phyloP scores from a whole-genome alignment of 2,797 vertebrate species.

The Xyrichtys novacula region DNA sequence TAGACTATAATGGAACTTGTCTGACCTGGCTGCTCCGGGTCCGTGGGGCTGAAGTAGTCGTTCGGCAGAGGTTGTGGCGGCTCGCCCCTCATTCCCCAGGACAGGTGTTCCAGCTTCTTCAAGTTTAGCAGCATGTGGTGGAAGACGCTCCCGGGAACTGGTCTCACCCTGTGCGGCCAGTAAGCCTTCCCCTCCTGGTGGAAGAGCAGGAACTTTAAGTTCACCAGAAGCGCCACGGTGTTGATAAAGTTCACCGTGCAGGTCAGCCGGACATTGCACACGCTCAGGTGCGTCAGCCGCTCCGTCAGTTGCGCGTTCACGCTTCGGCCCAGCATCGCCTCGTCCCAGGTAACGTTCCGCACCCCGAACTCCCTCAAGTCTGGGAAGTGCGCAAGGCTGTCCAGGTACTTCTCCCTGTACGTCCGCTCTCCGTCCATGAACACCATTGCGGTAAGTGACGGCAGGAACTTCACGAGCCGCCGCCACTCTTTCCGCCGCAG shows the following conservation, averaged over 20 bases:
- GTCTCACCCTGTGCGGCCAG: slow-evolving; percentile 65
- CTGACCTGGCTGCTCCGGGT: slow-evolving; percentile 58
- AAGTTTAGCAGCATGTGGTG: slow-evolving; percentile 63
- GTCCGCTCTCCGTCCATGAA: slow-evolving; percentile 67
- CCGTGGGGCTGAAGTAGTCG: slow-evolving; percentile 66
- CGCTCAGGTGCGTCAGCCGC: slow-evolving; percentile 68
- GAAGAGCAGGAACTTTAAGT: slow-evolving; percentile 70
- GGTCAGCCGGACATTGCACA: slow-evolving; percentile 71
- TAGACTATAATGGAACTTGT: too few relatives aligned
- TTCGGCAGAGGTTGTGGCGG: slow-evolving; percentile 63
- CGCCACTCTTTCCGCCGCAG: slow-evolving; percentile 75
- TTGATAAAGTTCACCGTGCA: slow-evolving; percentile 55
- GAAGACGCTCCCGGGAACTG: slow-evolving; percentile 64
- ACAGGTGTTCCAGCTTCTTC: slow-evolving; percentile 63
- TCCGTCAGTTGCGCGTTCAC: slow-evolving; percentile 47
- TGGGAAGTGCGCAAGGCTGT: slow-evolving; percentile 55
- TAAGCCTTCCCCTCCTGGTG: slow-evolving; percentile 71
- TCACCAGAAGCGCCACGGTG: slow-evolving; percentile 50
- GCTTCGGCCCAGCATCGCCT: slow-evolving; percentile 47
- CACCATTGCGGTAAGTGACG: slow-evolving; percentile 65
- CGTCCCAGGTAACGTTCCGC: slow-evolving; percentile 66
- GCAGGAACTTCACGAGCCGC: slow-evolving; percentile 68
- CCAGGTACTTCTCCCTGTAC: slow-evolving; percentile 70
- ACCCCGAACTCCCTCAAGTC: slow-evolving; percentile 56
- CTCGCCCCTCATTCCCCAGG: slow-evolving; percentile 77